Evolutionary conservation across 2,113 vertebrate species (phyloP).

Genomic region (Ophiodon elongatus): DNA sequence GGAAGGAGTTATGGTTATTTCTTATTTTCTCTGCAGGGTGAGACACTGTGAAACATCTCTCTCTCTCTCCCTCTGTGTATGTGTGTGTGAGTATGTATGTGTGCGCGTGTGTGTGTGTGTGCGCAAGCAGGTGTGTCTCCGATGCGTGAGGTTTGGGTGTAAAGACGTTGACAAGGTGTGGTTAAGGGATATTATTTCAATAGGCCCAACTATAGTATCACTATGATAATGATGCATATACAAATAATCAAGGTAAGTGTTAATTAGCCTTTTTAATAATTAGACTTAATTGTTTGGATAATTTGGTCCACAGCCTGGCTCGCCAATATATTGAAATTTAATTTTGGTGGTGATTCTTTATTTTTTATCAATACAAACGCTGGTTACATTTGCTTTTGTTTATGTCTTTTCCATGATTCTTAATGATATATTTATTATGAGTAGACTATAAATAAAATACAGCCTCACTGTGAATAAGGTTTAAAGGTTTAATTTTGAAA

Average conservation of each 20-base stretch:
- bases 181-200: conserved; percentile 4
- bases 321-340: neutral
- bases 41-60: conserved; percentile 67
- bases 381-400: conserved; percentile 18
- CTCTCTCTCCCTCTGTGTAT: conserved; percentile 14
- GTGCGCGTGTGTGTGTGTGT: conserved; percentile 12
- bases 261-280: neutral
- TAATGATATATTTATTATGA: conserved; percentile 17
- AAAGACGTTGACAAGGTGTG: conserved; percentile 19
- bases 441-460: neutral
- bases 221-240: neutral
- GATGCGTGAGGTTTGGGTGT: conserved; percentile 17
- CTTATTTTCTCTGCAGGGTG: conserved; percentile 77
- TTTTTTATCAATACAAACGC: neutral
- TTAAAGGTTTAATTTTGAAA: conserved; percentile 12
- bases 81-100: conserved; percentile 19
- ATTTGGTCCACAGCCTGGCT: neutral
- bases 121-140: conserved; percentile 22
- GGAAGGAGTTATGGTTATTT: conserved; percentile 85
- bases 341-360: neutral
- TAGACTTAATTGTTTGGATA: neutral
- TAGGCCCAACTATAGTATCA: conserved; percentile 1
- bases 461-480: conserved; percentile 9
- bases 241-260: neutral
- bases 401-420: conserved; percentile 14